Percentiles rank a stretch among this genome's conserved stretches.
Evolutionary conservation across 1,140 invertebrate genomes (phyloP).

Genomic region (Drosophila rhopaloa): DNA sequence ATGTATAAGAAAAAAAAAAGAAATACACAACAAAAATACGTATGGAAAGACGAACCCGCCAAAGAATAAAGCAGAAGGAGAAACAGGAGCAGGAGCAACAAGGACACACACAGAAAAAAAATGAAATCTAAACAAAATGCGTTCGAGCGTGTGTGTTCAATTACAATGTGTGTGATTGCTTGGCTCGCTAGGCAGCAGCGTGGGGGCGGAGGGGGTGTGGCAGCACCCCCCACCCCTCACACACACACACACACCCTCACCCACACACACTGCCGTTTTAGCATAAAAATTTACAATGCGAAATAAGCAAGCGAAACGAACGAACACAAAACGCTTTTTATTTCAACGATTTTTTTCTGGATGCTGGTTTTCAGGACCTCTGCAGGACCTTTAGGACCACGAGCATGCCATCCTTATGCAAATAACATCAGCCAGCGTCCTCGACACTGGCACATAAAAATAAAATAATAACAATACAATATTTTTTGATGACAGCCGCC

Average conservation of each 20-base stretch:
- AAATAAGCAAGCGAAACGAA: conserved; percentile 80
- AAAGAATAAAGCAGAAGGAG: conserved; percentile 46
- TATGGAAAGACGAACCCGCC: conserved; percentile 36
- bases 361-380: conserved; percentile 51
- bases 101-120: conserved; percentile 47
- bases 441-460: conserved; percentile 69
- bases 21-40: conserved; percentile 24
- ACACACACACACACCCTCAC: conserved; percentile 22
- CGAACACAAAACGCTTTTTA: conserved; percentile 59
- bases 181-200: conserved; percentile 36
- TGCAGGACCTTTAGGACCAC: conserved; percentile 44
- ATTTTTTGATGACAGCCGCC: conserved; percentile 78
- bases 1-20: conserved; percentile 65
- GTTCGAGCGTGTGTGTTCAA: conserved; percentile 83
- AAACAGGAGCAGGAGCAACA: conserved; percentile 47
- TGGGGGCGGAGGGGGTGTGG: conserved; percentile 18
- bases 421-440: conserved; percentile 62
- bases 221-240: conserved; percentile 31
- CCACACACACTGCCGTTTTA: conserved; percentile 34
- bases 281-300: conserved; percentile 82
- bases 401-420: conserved; percentile 71
- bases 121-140: conserved; percentile 84
- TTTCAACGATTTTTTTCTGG: conserved; percentile 33
- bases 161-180: conserved; percentile 84
- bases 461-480: conserved; percentile 83